Conservation (phyloP, 2,888 invertebrate genomes). For the Liodrosophila aerea region DNA sequence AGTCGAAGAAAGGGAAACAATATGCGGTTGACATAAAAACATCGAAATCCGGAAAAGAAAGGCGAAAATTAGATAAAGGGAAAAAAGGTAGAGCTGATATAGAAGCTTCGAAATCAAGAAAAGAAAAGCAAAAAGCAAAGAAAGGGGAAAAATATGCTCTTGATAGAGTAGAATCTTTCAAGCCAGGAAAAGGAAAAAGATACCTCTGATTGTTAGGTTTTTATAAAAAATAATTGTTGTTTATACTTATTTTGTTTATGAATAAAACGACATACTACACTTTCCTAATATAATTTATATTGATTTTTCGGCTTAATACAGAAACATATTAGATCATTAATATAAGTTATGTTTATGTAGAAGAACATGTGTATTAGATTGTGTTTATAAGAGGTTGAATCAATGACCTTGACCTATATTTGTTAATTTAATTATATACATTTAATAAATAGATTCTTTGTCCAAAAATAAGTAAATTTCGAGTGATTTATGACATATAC, state of each 20-base stretch:
- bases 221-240: too few relatives aligned
- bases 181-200: neutral
- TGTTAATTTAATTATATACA: neutral
- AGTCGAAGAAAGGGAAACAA: neutral
- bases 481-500: too few relatives aligned
- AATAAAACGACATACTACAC: too few relatives aligned
- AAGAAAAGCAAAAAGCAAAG: constrained; percentile 1
- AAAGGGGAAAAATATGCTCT: constrained; percentile 14
- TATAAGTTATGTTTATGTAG: neutral
- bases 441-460: constrained; percentile 11
- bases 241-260: too few relatives aligned
- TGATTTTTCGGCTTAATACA: too few relatives aligned
- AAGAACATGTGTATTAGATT: too few relatives aligned
- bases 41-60: neutral
- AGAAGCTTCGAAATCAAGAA: constrained; percentile 1
- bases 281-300: too few relatives aligned
- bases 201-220: too few relatives aligned
- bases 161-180: constrained; percentile 10
- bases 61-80: neutral
- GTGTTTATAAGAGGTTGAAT: neutral
- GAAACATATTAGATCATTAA: constrained; percentile 3
- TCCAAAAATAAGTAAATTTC: constrained; percentile 9
- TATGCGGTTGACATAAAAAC: neutral
- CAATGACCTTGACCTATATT: constrained; percentile 78
- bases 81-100: neutral